Evolutionary conservation across 2,797 vertebrate species (phyloP).

Genomic region (Falco berigora): DNA sequence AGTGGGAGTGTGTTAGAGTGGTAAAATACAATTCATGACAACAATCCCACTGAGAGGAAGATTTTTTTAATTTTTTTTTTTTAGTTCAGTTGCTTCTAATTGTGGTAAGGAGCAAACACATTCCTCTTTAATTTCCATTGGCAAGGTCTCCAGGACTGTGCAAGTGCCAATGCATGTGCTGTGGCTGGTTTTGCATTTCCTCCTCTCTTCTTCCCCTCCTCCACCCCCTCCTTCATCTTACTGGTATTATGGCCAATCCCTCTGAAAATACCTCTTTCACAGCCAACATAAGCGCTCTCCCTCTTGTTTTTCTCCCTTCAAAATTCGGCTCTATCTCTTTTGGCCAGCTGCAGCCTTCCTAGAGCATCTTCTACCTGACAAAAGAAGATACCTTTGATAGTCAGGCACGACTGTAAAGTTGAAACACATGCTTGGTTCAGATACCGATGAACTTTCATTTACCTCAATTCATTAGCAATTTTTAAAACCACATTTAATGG

Average conservation of each 20-base stretch:
- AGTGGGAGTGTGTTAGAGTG: not conserved
- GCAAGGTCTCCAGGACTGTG: not conserved
- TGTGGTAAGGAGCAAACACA: slow-evolving; percentile 52
- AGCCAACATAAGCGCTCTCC: not conserved
- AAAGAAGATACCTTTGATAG: slow-evolving; percentile 70
- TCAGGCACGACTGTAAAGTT: not conserved
- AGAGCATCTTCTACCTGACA: slow-evolving; percentile 59
- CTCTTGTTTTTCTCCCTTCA: slow-evolving; percentile 19
- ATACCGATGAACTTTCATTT: slow-evolving; percentile 65
- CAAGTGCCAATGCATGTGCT: slow-evolving; percentile 30
- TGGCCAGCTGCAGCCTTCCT: slow-evolving; percentile 54
- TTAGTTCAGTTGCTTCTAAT: slow-evolving; percentile 39
- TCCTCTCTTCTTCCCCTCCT: not conserved
- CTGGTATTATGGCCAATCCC: slow-evolving; percentile 8
- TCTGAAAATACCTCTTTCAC: slow-evolving; percentile 29
- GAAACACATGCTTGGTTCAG: slow-evolving; percentile 49
- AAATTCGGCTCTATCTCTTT: slow-evolving; percentile 56
- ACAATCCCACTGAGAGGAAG: slow-evolving; percentile 6
- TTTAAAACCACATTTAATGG: slow-evolving; percentile 56
- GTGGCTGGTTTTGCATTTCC: not conserved
- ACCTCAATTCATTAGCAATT: slow-evolving; percentile 55
- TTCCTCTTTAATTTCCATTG: slow-evolving; percentile 61
- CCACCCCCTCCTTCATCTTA: not conserved
- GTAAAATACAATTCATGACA: slow-evolving; percentile 53
- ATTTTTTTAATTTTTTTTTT: not conserved